Percentiles rank a stretch among this genome's conserved stretches.
Evolutionary conservation across 1,140 invertebrate genomes (phyloP).

Genomic region (Pseudachorutes palmiensis): DNA sequence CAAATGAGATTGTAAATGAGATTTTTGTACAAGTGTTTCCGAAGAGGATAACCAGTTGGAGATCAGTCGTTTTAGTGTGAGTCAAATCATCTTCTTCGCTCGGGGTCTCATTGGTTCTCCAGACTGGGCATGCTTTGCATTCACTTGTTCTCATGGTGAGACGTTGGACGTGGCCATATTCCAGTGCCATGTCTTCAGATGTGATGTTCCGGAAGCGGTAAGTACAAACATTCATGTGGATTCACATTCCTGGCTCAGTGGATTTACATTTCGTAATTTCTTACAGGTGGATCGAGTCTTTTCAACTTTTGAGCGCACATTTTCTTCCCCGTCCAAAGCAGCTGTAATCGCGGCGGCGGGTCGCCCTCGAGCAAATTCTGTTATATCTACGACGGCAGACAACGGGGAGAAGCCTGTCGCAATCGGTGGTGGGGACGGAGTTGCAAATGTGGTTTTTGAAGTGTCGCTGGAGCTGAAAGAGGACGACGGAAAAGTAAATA

Average conservation of each 20-base stretch:
- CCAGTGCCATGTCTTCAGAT: constrained; percentile 94
- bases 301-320: constrained; percentile 84
- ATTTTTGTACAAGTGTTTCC: constrained; percentile 61
- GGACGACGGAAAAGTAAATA: constrained; percentile 63
- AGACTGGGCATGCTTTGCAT: constrained; percentile 89
- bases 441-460: constrained; percentile 60
- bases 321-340: constrained; percentile 58
- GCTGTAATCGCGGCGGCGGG: constrained; percentile 37
- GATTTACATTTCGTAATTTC: constrained; percentile 28
- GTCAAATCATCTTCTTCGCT: constrained; percentile 90
- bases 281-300: constrained; percentile 58
- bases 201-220: constrained; percentile 95
- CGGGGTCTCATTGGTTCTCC: constrained; percentile 72
- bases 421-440: background rate
- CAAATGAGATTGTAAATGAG: constrained; percentile 46
- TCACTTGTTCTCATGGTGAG: constrained; percentile 88
- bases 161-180: constrained; percentile 80
- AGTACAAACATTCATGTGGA: constrained; percentile 33
- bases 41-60: constrained; percentile 74
- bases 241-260: constrained; percentile 8
- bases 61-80: constrained; percentile 81
- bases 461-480: constrained; percentile 86
- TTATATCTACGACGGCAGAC: constrained; percentile 43
- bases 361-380: background rate
- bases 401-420: background rate